Evolutionary conservation across 53 echinoderm and acorn worm species (phyloP).

Genomic region (Pentamera pediparva): DNA sequence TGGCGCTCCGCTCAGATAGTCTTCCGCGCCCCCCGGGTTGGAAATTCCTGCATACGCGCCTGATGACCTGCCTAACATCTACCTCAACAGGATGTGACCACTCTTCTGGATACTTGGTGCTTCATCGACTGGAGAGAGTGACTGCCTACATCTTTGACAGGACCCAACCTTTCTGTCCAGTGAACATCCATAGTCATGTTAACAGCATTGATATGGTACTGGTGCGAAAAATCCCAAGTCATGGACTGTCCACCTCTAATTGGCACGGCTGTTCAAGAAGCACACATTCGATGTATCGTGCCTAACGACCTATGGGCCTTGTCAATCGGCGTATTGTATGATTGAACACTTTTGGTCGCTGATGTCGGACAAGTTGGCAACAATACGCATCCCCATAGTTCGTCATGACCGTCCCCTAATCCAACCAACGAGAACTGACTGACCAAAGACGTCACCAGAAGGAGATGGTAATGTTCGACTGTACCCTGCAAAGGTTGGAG

Average conservation of each 20-base stretch:
- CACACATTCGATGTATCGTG: not conserved
- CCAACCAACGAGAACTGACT: not conserved
- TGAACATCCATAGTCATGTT: not conserved
- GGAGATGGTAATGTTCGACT: not conserved
- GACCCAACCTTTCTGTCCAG: no score
- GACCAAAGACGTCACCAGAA: not conserved
- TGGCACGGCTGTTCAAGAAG: not conserved
- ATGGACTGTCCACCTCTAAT: not conserved
- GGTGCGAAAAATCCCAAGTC: not conserved
- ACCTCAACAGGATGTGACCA: not conserved
- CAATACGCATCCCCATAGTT: not conserved
- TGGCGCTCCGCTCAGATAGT: no score
- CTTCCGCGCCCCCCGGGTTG: no score
- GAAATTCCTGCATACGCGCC: no score
- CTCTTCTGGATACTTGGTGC: not conserved
- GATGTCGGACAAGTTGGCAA: not conserved
- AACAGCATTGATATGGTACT: not conserved
- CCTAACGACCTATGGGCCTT: not conserved
- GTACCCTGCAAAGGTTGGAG: not conserved
- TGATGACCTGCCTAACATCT: not conserved
- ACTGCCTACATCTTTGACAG: not conserved
- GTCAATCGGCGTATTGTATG: not conserved
- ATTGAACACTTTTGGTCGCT: slow-evolving; percentile 8
- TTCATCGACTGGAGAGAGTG: no score
- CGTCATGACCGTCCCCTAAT: not conserved